Evolutionary conservation across 2,113 vertebrate genomes (phyloP).

Genomic region (human): DNA sequence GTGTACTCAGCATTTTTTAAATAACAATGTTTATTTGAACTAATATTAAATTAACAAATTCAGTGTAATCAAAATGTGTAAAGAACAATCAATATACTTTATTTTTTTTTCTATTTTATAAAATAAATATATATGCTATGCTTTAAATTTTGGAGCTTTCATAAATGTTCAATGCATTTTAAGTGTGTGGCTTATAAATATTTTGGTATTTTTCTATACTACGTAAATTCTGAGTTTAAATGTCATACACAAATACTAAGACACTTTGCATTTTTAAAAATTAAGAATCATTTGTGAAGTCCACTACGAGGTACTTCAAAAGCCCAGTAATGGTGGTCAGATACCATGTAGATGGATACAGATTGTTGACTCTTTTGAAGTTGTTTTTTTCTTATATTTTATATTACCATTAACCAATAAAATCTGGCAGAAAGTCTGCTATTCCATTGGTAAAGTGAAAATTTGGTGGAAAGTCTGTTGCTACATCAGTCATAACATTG

Average conservation of each 20-base stretch:
- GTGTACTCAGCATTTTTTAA: constrained; percentile 59
- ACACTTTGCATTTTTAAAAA: background rate
- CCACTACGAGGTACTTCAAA: background rate
- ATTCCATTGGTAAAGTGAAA: background rate
- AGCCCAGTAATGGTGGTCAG: background rate
- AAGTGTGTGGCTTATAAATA: constrained; percentile 54
- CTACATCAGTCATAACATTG: background rate
- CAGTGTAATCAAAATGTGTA: constrained; percentile 64
- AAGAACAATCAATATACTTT: constrained; percentile 59
- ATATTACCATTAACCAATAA: background rate
- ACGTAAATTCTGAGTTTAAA: constrained; percentile 41
- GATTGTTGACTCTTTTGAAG: background rate
- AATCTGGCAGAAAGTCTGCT: background rate
- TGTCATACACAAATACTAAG: background rate
- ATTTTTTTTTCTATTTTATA: constrained; percentile 72
- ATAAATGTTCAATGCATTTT: constrained; percentile 69
- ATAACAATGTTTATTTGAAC: constrained; percentile 63
- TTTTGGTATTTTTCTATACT: constrained; percentile 70
- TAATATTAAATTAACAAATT: constrained; percentile 73
- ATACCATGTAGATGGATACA: background rate
- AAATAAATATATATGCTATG: constrained; percentile 67
- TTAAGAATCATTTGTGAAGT: background rate
- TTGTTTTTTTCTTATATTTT: background rate
- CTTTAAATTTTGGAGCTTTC: constrained; percentile 42
- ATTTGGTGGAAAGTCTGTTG: background rate